A percentile compares a stretch with the other conserved stretches of the same genome.
phyloP scores from a whole-genome alignment of 2,113 vertebrate genomes.

The Poeciliopsis turrubarensis region DNA sequence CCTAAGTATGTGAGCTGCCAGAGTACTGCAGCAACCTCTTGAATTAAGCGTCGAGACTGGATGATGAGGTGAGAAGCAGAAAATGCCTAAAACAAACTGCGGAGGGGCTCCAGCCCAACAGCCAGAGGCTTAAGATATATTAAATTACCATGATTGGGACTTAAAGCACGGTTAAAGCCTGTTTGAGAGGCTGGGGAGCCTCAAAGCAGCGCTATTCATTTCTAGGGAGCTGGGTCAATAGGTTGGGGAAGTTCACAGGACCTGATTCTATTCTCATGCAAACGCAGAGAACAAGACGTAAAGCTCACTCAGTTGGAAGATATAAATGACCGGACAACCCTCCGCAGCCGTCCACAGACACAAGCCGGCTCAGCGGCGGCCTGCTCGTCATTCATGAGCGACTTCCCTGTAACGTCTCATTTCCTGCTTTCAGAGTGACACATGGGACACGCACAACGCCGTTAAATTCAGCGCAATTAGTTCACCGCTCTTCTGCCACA shows the following conservation, averaged over 20 bases:
- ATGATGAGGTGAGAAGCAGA: constrained; percentile 87
- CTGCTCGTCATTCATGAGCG: constrained; percentile 73
- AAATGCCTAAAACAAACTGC: constrained; percentile 96
- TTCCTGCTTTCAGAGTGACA: constrained; percentile 32
- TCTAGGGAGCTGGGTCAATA: constrained; percentile 91
- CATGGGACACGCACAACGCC: neutral
- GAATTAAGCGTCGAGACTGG: constrained; percentile 79
- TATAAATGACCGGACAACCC: constrained; percentile 95
- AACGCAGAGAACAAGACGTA: constrained; percentile 86
- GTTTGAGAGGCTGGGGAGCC: constrained; percentile 88
- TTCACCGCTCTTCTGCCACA: neutral
- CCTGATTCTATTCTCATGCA: constrained; percentile 96
- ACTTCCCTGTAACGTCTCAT: constrained; percentile 33
- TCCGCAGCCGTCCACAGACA: constrained; percentile 82
- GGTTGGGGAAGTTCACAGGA: constrained; percentile 94
- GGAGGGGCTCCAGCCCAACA: constrained; percentile 89
- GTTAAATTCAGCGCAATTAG: neutral
- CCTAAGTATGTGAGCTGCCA: constrained; percentile 87
- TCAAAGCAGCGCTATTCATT: constrained; percentile 90
- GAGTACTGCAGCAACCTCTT: constrained; percentile 86
- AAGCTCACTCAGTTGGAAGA: constrained; percentile 93
- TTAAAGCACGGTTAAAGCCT: constrained; percentile 90
- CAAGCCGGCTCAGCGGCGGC: constrained; percentile 81
- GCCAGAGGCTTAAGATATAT: constrained; percentile 94
- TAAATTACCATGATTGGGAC: constrained; percentile 99